phyloP scores from a whole-genome alignment of 2,113 vertebrate genomes.

The Gopherus flavomarginatus region DNA sequence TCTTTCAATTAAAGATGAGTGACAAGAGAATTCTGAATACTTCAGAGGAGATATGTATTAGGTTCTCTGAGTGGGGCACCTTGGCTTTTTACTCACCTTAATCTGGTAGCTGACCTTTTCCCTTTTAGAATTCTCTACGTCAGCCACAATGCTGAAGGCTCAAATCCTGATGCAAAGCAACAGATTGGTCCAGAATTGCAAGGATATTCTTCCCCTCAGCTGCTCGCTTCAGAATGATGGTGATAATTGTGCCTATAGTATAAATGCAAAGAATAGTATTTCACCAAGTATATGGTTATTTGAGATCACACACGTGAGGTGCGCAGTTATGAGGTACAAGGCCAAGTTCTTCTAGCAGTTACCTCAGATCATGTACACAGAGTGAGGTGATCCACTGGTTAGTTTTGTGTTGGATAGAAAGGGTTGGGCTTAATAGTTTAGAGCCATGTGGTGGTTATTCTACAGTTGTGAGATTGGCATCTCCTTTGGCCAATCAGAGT shows the following conservation, averaged over 20 bases:
- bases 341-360: background rate
- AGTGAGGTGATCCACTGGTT: rapidly evolving
- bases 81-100: constrained; percentile 13
- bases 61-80: constrained; percentile 1
- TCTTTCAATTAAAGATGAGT: constrained; percentile 7
- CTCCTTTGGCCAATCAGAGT: background rate
- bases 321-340: background rate
- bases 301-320: background rate
- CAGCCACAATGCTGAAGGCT: constrained; percentile 6
- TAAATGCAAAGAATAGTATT: background rate
- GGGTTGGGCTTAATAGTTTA: background rate
- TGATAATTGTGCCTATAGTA: background rate
- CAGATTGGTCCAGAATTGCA: constrained; percentile 5
- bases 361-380: rapidly evolving
- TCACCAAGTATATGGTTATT: background rate
- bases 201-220: background rate
- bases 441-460: background rate
- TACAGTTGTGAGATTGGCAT: background rate
- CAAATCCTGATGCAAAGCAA: background rate
- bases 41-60: constrained; percentile 44
- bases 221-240: constrained; percentile 4
- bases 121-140: constrained; percentile 38
- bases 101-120: constrained; percentile 32
- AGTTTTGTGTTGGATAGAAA: background rate
- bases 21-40: background rate